Conservation (phyloP, 2,797 vertebrate species). For the Cyprinodon diabolis region DNA sequence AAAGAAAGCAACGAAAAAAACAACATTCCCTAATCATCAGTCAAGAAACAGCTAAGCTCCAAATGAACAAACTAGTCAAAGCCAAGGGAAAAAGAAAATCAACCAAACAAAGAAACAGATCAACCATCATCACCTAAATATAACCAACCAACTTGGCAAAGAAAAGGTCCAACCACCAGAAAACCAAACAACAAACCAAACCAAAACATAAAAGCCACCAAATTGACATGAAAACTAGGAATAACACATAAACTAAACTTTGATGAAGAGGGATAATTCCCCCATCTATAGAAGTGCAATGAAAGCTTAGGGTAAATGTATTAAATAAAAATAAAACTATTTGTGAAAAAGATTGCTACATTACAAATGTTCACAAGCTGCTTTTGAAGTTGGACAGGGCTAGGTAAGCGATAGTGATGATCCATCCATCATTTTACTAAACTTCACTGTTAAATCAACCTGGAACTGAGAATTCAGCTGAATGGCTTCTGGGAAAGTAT, state of each 20-base stretch:
- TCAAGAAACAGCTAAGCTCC: no score
- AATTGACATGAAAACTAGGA: no score
- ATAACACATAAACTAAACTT: not conserved
- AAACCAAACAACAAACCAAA: not conserved
- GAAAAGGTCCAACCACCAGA: not conserved
- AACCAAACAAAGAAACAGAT: no score
- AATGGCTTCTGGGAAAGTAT: not conserved
- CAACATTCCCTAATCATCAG: no score
- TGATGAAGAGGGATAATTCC: not conserved
- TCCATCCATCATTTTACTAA: not conserved
- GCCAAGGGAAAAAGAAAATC: no score
- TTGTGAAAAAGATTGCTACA: not conserved
- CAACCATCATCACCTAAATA: no score
- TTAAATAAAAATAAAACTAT: not conserved
- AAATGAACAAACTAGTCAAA: no score
- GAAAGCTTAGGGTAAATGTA: not conserved
- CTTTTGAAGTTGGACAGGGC: no score
- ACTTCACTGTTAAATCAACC: not conserved
- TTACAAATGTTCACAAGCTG: not conserved
- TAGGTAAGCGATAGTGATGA: no score
- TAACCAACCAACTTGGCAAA: no score
- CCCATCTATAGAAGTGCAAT: not conserved
- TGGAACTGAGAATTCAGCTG: slow-evolving; percentile 19
- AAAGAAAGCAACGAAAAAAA: not conserved
- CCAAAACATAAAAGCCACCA: not conserved